These are phyloP conservation scores for Yasuhikotakia modesta DNA, from an alignment of 2,797 vertebrate genomes.

Conservation along the genomic window DNA sequence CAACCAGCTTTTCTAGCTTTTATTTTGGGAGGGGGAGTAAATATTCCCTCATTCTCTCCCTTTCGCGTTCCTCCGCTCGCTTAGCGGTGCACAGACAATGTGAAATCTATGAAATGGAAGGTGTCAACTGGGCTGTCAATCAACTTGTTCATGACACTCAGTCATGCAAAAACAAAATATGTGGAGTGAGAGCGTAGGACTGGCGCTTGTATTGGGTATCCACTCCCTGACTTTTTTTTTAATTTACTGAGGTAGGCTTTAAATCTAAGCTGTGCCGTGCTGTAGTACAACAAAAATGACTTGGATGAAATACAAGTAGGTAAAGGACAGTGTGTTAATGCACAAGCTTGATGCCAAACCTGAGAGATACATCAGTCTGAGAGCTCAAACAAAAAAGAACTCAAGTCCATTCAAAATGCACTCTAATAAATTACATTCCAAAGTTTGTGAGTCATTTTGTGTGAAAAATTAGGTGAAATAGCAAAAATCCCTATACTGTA, in stretches of 20 bases:
- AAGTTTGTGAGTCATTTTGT: slow-evolving; percentile 12
- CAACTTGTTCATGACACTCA: slow-evolving; percentile 37
- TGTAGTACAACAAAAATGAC: neutral
- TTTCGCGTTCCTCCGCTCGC: slow-evolving; percentile 12
- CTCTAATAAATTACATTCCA: slow-evolving; percentile 16
- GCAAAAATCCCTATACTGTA: slow-evolving; percentile 42
- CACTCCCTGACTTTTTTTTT: neutral
- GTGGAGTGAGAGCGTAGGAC: neutral
- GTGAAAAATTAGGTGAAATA: slow-evolving; percentile 22
- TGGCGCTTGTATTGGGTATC: neutral
- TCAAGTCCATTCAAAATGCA: neutral
- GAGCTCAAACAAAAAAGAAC: neutral
- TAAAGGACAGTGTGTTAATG: neutral
- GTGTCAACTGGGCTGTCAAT: slow-evolving; percentile 56
- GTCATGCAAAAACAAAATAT: slow-evolving; percentile 32
- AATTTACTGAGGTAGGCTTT: slow-evolving; percentile 19
- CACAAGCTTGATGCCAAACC: slow-evolving; percentile 1
- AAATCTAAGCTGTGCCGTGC: neutral
- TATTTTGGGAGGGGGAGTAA: slow-evolving; percentile 14
- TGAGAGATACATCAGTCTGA: slow-evolving; percentile 12
- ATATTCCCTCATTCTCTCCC: slow-evolving; percentile 5
- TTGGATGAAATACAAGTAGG: neutral
- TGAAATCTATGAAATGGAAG: slow-evolving; percentile 48
- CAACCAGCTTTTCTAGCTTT: neutral
- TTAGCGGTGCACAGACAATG: slow-evolving; percentile 54